Conservation (phyloP, 2,113 vertebrate species). For the Spilogale gracilis region DNA sequence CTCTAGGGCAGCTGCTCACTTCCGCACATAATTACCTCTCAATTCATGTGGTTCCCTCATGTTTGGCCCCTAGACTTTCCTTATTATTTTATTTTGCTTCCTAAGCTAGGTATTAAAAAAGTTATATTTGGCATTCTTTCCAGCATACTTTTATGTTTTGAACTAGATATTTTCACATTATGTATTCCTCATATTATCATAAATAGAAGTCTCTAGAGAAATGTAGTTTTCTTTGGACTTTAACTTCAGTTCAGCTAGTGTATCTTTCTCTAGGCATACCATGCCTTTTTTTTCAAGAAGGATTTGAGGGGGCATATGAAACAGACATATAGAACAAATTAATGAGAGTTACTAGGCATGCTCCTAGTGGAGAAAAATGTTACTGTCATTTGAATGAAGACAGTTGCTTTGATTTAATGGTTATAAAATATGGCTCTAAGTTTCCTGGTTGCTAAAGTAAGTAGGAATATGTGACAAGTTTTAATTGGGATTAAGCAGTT, state of each 20-base stretch:
- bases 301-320: not conserved
- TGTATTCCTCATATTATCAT: not conserved
- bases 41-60: not conserved
- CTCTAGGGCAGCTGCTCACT: not conserved
- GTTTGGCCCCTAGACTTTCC: not conserved
- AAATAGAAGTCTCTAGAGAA: not conserved
- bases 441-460: not conserved
- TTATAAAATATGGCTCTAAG: not conserved
- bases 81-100: not conserved
- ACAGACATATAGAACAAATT: not conserved
- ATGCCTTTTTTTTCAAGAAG: not conserved
- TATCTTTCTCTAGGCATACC: not conserved
- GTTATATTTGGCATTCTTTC: not conserved
- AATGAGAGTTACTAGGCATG: not conserved
- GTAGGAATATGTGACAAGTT: not conserved
- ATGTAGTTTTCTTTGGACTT: not conserved
- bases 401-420: not conserved
- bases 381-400: not conserved
- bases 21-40: not conserved
- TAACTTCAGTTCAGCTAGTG: not conserved
- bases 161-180: not conserved
- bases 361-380: not conserved
- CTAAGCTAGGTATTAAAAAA: not conserved
- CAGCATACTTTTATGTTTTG: not conserved
- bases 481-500: not conserved